These are phyloP conservation scores for Microctenopoma stevenorrisi DNA, from an alignment of 2,797 vertebrate genomes.

Conservation along the genomic window DNA sequence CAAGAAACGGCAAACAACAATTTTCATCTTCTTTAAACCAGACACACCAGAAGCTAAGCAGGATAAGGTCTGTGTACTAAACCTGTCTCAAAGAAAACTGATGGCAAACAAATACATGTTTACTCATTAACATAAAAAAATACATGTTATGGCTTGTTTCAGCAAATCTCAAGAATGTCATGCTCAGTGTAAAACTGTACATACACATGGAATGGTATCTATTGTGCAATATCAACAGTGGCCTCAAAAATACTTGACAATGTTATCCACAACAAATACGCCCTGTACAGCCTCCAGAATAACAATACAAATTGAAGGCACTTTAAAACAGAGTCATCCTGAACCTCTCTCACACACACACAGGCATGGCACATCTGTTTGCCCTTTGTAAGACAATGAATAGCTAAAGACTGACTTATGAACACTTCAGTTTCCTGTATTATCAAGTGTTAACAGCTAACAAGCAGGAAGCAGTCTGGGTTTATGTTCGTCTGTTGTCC, in stretches of 20 bases:
- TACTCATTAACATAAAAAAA: constrained; percentile 30
- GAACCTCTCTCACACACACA: constrained; percentile 18
- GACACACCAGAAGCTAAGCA: constrained; percentile 9
- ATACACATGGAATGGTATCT: constrained; percentile 69
- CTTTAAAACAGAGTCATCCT: constrained; percentile 59
- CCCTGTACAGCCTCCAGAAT: constrained; percentile 34
- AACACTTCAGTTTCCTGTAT: constrained; percentile 20
- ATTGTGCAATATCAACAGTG: constrained; percentile 63
- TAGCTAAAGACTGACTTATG: constrained; percentile 27
- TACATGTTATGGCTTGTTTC: constrained; percentile 74
- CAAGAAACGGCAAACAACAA: constrained; percentile 27
- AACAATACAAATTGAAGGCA: constrained; percentile 71
- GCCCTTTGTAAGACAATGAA: constrained; percentile 39
- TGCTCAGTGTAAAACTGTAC: constrained; percentile 52
- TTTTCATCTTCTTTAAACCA: constrained; percentile 15
- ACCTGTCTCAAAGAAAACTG: constrained; percentile 3
- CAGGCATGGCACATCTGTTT: constrained; percentile 25
- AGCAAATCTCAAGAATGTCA: constrained; percentile 36
- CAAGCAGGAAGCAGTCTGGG: constrained; percentile 18
- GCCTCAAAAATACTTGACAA: constrained; percentile 30
- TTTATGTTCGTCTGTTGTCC: constrained; percentile 7
- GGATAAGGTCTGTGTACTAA: neutral
- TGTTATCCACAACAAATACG: constrained; percentile 26
- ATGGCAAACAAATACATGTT: constrained; percentile 19
- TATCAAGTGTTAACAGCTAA: constrained; percentile 17